Evolutionary conservation across 2,888 invertebrate genomes (phyloP).

Genomic region (Drosophila anomalipes): DNA sequence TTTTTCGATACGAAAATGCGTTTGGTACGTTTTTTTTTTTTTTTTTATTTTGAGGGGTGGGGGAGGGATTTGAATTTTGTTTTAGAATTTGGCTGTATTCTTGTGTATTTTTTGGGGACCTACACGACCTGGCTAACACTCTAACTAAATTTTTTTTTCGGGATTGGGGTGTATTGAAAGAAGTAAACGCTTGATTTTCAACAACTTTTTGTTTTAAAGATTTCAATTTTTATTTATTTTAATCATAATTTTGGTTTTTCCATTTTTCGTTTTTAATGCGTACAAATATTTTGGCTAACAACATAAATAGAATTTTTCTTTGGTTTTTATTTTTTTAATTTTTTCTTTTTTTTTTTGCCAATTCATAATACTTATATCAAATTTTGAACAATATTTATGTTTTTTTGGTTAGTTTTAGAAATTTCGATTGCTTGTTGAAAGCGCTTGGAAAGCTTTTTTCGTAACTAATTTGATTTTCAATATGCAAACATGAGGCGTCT

Average conservation of each 20-base stretch:
- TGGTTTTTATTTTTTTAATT: conserved; percentile 19
- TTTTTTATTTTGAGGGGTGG: background rate
- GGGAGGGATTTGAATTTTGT: conserved; percentile 6
- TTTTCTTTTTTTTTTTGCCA: conserved; percentile 40
- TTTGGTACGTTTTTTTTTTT: conserved; percentile 31
- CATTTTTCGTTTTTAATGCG: conserved; percentile 35
- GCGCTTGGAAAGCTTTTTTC: conserved; percentile 60
- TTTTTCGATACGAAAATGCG: conserved; percentile 55
- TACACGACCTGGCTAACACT: conserved; percentile 34
- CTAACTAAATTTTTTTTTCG: conserved; percentile 14
- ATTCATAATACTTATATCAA: conserved; percentile 66
- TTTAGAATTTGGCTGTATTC: conserved; percentile 31
- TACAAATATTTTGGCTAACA: conserved; percentile 73
- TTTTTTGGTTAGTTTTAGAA: conserved; percentile 2
- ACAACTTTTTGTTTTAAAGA: conserved; percentile 64
- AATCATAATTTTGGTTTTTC: conserved; percentile 35
- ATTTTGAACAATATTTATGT: conserved; percentile 60
- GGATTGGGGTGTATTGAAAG: conserved; percentile 26
- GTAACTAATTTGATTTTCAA: conserved; percentile 39
- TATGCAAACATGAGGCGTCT: conserved; percentile 41
- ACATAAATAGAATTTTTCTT: conserved; percentile 57
- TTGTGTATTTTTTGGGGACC: conserved; percentile 19
- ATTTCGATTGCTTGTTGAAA: conserved; percentile 42
- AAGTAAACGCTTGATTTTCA: conserved; percentile 75
- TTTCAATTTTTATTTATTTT: conserved; percentile 58